A percentile compares a stretch with the other conserved stretches of the same genome.
phyloP scores from a whole-genome alignment of 2,797 vertebrate species.

The Tachyglossus aculeatus region DNA sequence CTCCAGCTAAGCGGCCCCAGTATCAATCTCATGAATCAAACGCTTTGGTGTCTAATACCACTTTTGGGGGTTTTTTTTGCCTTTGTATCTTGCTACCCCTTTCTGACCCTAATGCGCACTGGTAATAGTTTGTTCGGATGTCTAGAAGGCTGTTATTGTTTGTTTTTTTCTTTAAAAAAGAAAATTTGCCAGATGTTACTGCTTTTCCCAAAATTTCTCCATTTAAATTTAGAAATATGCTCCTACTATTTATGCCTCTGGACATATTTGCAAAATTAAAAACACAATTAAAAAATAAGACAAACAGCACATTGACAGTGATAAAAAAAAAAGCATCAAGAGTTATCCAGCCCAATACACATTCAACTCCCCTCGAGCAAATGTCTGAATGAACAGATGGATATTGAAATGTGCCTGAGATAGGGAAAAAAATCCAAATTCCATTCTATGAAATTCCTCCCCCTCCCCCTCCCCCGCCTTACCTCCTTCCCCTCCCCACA shows the following conservation, averaged over 20 bases:
- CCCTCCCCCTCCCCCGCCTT: too few relatives aligned
- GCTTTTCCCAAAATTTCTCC: conserved; percentile 5
- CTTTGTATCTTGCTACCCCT: too few relatives aligned
- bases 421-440: not conserved
- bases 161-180: conserved; percentile 5
- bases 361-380: not conserved
- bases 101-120: too few relatives aligned
- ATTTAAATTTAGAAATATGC: conserved; percentile 32
- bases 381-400: not conserved
- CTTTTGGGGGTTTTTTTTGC: too few relatives aligned
- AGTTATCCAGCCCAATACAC: not conserved
- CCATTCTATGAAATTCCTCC: too few relatives aligned
- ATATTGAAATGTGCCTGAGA: not conserved
- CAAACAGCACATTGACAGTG: not conserved
- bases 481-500: too few relatives aligned
- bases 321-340: not conserved
- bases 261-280: conserved; percentile 20
- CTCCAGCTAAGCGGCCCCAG: too few relatives aligned
- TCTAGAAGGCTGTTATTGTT: too few relatives aligned
- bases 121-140: too few relatives aligned
- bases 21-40: too few relatives aligned
- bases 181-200: conserved; percentile 24
- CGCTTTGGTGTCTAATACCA: too few relatives aligned
- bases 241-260: conserved; percentile 16
- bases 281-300: conserved; percentile 17